These are phyloP conservation scores for Halichondria panicea DNA, from an alignment of 37 sponge, comb jelly and placozoan species.

Conservation along the genomic window DNA sequence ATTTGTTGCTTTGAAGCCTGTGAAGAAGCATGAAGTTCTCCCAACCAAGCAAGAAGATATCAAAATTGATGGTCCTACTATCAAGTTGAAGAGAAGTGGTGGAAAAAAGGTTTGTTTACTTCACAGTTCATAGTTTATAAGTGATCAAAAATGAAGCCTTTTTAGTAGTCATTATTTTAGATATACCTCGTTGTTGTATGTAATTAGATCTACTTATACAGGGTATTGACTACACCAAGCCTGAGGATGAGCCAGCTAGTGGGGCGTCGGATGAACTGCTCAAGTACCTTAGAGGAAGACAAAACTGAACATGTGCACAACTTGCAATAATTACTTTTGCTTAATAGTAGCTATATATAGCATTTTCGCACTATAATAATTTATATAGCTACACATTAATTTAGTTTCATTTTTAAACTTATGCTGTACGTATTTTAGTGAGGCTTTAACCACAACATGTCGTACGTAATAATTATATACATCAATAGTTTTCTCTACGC, in stretches of 20 bases:
- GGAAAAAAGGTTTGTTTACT: neutral
- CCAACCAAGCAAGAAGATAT: neutral
- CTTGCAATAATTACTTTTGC: too few relatives aligned
- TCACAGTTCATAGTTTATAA: neutral
- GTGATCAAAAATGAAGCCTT: neutral
- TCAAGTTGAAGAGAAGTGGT: constrained; percentile 25
- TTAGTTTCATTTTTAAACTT: too few relatives aligned
- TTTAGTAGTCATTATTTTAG: neutral
- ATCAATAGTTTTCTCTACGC: too few relatives aligned
- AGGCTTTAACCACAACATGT: too few relatives aligned
- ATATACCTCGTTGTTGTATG: neutral
- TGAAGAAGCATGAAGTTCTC: neutral
- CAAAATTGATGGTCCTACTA: constrained; percentile 17
- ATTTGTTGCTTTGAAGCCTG: constrained; percentile 7
- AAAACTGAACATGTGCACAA: too few relatives aligned
- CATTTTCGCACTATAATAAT: too few relatives aligned
- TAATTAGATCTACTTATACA: neutral
- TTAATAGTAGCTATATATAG: too few relatives aligned
- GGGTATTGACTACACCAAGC: constrained; percentile 24
- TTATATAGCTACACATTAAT: too few relatives aligned
- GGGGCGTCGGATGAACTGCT: constrained; percentile 58
- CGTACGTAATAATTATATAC: too few relatives aligned
- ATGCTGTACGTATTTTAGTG: too few relatives aligned
- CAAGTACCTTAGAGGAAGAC: neutral
- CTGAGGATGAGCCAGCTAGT: constrained; percentile 50